Percentiles rank a stretch among this genome's conserved stretches.
phyloP scores from a whole-genome alignment of 64 coral and sea anemone genomes.

The Trachythela sp. region DNA sequence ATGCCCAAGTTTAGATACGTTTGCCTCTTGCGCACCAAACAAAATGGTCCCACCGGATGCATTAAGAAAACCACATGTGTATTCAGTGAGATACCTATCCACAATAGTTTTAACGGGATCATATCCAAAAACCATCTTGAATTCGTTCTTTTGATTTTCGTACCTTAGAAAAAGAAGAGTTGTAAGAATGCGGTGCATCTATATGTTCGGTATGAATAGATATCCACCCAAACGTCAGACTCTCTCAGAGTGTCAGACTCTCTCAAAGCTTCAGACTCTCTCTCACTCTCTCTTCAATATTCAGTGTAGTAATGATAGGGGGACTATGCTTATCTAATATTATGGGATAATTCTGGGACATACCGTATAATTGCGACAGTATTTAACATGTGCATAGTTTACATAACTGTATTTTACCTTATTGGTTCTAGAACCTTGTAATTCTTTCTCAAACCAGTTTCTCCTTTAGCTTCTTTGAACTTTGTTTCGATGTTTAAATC shows the following conservation, averaged over 20 bases:
- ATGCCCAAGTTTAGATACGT: conserved; percentile 40
- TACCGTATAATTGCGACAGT: no score
- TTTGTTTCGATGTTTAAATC: conserved; percentile 20
- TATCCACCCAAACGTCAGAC: no score
- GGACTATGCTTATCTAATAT: no score
- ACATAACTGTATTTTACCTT: neutral
- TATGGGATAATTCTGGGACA: no score
- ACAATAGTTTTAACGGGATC: conserved; percentile 48
- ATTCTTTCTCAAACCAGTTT: conserved; percentile 25
- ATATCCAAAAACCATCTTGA: conserved; percentile 59
- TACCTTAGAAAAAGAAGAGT: neutral
- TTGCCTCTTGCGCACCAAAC: conserved; percentile 55
- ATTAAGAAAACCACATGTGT: conserved; percentile 62
- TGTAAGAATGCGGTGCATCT: no score
- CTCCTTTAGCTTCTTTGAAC: neutral
- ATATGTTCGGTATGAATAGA: no score
- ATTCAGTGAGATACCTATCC: conserved; percentile 50
- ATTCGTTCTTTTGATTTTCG: conserved; percentile 58
- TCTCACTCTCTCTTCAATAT: no score
- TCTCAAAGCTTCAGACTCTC: no score
- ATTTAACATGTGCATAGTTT: no score
- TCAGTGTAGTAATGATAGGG: no score
- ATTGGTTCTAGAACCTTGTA: neutral
- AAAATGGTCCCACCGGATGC: conserved; percentile 50
- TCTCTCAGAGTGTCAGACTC: no score